Base-by-base conservation (phyloP, 2,888 invertebrate genomes). In the Ferdinandea cuprea region DNA sequence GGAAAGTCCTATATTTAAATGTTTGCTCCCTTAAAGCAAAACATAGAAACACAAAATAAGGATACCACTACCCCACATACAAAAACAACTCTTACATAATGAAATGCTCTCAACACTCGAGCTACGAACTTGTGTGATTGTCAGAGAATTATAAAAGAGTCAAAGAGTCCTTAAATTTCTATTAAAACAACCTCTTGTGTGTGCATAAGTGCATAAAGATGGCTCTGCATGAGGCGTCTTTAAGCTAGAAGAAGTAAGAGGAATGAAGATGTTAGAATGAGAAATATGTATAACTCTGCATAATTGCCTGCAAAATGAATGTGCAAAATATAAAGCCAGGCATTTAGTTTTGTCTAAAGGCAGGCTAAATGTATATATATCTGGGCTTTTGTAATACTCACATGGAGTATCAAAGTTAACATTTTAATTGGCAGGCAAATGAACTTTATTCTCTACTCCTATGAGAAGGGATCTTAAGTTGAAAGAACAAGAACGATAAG, bases 121-220 rank as follows among this genome's bases (percentile, higher is more conserved):
- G 21, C 54, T n/a, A 42, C 5, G 25, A 25, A 25, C 68, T 68
- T 68, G 54, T 56, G 32, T 54, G 56, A 68, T 46, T 68, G 46
- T 32, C 42, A 25, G 68, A 7, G 35, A 56, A 44, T 56, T 68
- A 54, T 54, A 42, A 13, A 44, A 54, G 9, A 61, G 61, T 46
- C 46, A 61, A 48, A 46, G 15, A 44, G 56, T 56, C 32, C 56
- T 56, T 44, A 68, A 56, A 42, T 35, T 54, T 19, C 42, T 21
- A 66, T 46, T 17, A 15, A 68, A 46, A 44, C 15, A 35, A 3
- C 30, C 54, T 8, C 13, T 15, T 44, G 40, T 42, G 17, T 44
- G 35, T 21, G 42, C 42, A 32, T 11, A 65, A 37, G 25, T 42
- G 15, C 35, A 17, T 8, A 56, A 13, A 58, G 13, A 3, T 15